phyloP scores from a whole-genome alignment of 2,797 vertebrate species.

The Sebastolobus alascanus region DNA sequence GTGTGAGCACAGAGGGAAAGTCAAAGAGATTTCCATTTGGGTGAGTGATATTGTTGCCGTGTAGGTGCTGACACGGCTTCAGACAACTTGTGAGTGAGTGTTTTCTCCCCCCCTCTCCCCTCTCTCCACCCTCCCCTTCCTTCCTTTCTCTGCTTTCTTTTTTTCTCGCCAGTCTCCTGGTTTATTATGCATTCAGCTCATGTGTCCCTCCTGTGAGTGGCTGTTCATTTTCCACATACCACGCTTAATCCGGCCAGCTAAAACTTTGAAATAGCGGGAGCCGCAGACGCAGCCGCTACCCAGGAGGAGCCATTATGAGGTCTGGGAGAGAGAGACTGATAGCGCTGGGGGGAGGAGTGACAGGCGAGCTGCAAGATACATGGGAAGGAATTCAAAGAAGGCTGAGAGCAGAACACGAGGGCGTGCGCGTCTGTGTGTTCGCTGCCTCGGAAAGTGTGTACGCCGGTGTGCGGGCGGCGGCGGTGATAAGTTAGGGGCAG shows the following conservation, averaged over 20 bases:
- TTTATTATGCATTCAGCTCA: conserved; percentile 83
- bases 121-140: neutral
- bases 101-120: neutral
- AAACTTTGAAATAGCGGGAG: conserved; percentile 81
- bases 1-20: conserved; percentile 48
- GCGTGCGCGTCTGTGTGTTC: conserved; percentile 57
- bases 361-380: conserved; percentile 78
- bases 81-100: conserved; percentile 57
- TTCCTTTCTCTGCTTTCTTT: conserved; percentile 1
- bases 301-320: conserved; percentile 81
- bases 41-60: conserved; percentile 67
- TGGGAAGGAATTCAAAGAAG: conserved; percentile 82
- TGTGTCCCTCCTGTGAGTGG: conserved; percentile 80
- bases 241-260: conserved; percentile 79
- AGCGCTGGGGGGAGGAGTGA: conserved; percentile 73
- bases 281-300: conserved; percentile 71
- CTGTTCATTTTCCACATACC: conserved; percentile 85
- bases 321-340: conserved; percentile 75
- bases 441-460: conserved; percentile 42
- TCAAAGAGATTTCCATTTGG: conserved; percentile 61
- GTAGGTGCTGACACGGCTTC: conserved; percentile 53
- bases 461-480: conserved; percentile 23
- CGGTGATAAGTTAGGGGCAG: conserved; percentile 42
- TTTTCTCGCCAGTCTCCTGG: conserved; percentile 59
- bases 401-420: conserved; percentile 62